Percentiles rank a stretch among this genome's conserved stretches.
Evolutionary conservation across 2,797 vertebrate genomes (phyloP).

Genomic region (Siniperca undulata): DNA sequence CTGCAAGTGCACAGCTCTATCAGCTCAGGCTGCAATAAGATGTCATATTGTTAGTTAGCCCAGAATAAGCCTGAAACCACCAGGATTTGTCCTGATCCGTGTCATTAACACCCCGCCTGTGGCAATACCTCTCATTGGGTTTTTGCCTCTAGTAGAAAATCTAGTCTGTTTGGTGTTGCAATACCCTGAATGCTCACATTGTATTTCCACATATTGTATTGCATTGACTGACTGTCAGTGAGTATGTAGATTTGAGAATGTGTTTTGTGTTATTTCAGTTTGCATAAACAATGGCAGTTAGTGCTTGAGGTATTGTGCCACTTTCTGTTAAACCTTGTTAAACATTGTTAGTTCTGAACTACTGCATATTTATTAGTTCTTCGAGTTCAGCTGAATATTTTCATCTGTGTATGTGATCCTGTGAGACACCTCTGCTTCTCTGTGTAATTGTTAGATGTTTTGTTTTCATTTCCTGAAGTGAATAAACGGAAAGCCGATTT

Average conservation of each 20-base stretch:
- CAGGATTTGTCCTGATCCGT: neutral
- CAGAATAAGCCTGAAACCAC: slow-evolving; percentile 4
- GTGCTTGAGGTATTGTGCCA: neutral
- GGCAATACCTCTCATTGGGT: slow-evolving; percentile 12
- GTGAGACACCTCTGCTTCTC: neutral
- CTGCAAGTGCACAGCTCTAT: neutral
- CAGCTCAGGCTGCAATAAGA: neutral
- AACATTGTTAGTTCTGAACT: neutral
- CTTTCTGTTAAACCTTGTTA: slow-evolving; percentile 3
- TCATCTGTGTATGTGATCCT: neutral
- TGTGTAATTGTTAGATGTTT: neutral
- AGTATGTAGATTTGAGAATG: slow-evolving; percentile 6
- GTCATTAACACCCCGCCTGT: neutral
- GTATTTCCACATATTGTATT: neutral
- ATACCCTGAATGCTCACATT: slow-evolving; percentile 6
- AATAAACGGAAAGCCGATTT: slow-evolving; percentile 22
- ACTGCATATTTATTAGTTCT: slow-evolving; percentile 19
- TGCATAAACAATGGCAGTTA: neutral
- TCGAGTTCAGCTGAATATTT: neutral
- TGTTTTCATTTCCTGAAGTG: slow-evolving; percentile 3
- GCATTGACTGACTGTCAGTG: slow-evolving; percentile 1
- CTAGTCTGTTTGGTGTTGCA: slow-evolving; percentile 24
- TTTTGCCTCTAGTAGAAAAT: slow-evolving; percentile 12
- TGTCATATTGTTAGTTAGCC: neutral
- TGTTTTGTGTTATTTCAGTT: slow-evolving; percentile 6